Conservation (phyloP, 2,888 invertebrate genomes). For the Furcula furcula region DNA sequence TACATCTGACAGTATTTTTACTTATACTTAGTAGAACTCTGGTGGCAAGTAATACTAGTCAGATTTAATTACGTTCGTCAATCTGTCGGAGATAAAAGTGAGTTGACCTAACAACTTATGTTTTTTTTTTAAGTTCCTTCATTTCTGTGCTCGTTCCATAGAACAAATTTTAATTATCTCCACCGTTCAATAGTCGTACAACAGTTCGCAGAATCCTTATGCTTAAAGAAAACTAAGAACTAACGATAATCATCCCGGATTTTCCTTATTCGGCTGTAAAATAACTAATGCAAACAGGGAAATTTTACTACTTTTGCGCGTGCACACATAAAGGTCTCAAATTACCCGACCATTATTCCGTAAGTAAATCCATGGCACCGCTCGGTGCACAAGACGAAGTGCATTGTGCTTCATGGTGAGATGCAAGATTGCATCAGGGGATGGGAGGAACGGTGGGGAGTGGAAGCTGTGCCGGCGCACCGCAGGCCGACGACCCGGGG, state of each 20-base stretch:
- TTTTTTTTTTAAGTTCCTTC: too few species aligned
- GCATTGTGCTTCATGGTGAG: conserved; percentile 22
- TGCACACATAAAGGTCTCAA: conserved; percentile 13
- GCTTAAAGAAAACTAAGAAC: too few species aligned
- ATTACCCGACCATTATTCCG: conserved; percentile 16
- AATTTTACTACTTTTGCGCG: conserved; percentile 9
- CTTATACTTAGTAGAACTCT: too few species aligned
- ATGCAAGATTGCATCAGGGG: conserved; percentile 15
- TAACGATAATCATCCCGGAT: neutral
- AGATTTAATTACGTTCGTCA: too few species aligned
- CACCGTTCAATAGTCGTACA: too few species aligned
- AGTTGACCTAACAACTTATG: too few species aligned
- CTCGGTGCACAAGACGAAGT: conserved; percentile 30
- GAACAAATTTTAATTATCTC: too few species aligned
- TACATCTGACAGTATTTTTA: too few species aligned
- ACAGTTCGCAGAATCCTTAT: too few species aligned
- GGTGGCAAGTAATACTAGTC: too few species aligned
- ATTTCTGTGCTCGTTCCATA: too few species aligned
- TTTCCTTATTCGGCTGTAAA: neutral
- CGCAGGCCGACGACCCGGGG: conserved; percentile 50
- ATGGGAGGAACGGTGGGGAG: conserved; percentile 6
- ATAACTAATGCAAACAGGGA: conserved; percentile 8
- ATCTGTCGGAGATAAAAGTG: too few species aligned
- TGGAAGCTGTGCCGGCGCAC: conserved; percentile 39
- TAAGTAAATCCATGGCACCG: conserved; percentile 28